phyloP scores from a whole-genome alignment of 2,888 invertebrate genomes.

The Unio delphinus region DNA sequence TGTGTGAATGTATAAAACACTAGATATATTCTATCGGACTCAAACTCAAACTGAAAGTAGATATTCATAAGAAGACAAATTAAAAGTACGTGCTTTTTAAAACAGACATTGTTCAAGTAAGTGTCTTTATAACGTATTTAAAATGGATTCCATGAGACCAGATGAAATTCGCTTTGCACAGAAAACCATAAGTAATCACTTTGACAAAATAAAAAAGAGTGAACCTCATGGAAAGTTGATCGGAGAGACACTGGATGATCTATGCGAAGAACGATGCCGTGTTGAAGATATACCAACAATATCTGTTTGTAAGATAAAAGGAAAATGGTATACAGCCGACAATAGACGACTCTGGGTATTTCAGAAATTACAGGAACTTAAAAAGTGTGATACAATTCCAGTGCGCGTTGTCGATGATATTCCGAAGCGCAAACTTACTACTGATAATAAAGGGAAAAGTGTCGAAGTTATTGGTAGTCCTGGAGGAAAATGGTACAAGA shows the following conservation, averaged over 20 bases:
- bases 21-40: no score
- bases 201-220: background rate
- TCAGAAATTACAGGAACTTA: background rate
- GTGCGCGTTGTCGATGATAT: background rate
- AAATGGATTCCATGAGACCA: no score
- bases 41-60: no score
- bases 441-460: background rate
- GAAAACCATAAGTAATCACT: background rate
- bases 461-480: background rate
- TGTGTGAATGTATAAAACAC: no score
- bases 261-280: background rate
- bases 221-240: background rate
- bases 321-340: slow-evolving; percentile 10
- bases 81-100: no score
- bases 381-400: slow-evolving; percentile 2
- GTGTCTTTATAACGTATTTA: no score
- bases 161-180: no score
- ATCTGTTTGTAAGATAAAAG: background rate
- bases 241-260: background rate
- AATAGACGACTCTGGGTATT: slow-evolving; percentile 11
- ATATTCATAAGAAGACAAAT: no score
- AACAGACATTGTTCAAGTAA: no score
- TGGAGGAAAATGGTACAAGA: background rate
- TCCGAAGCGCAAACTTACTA: background rate
- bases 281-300: slow-evolving; percentile 3